Evolutionary conservation across 1,140 invertebrate species (phyloP), one percentile per base, ranked within the genome.

Genomic region (Aethina tumida): DNA sequence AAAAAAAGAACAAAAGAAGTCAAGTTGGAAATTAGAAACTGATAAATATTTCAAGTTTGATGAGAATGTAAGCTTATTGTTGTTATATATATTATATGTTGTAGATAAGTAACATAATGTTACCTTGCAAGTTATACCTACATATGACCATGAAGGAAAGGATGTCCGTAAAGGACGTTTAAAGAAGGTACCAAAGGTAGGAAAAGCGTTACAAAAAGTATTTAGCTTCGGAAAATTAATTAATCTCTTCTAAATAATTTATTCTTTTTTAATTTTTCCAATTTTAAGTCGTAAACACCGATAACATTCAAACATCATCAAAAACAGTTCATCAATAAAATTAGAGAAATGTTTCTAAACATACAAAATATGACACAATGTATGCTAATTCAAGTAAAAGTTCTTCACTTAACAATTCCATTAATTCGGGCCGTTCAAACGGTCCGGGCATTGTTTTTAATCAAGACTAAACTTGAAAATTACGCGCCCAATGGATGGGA

Each of bases 31-130:
- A 41, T 51, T 51, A 10, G 83, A 97, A 65, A 81, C 68, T 4
- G 84, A 91, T 47, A 96, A 96, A 67, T 99, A 95, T 72, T 95
- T 88, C 0, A 66, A 82, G 55, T 98, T 94, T 66, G 91, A 97
- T 70, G 84, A 89, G 13, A 84, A 85, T 58, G 91, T 91, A 69
- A 62, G 52, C 49, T 13, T n/a, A n/a, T n/a, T 26, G 27, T 9
- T 10, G 13, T 20, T 16, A 13, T 19, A 7, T 21, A 24, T 16
- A 19, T 8, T 39, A 13, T 5, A n/a, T n/a, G 14, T 13, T 3
- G 3, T 10, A 30, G 2, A 20, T 20, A 20, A 8, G 21, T 3
- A 25, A 3, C 31, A 13, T 30, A 30, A n/a, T n/a, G n/a, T 2
- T 5, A 35, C 16, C 42, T 68, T 69, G 16, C 50, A 92, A 84